phyloP scores from a whole-genome alignment of 2,888 invertebrate species.

The Harpalus rubripes region DNA sequence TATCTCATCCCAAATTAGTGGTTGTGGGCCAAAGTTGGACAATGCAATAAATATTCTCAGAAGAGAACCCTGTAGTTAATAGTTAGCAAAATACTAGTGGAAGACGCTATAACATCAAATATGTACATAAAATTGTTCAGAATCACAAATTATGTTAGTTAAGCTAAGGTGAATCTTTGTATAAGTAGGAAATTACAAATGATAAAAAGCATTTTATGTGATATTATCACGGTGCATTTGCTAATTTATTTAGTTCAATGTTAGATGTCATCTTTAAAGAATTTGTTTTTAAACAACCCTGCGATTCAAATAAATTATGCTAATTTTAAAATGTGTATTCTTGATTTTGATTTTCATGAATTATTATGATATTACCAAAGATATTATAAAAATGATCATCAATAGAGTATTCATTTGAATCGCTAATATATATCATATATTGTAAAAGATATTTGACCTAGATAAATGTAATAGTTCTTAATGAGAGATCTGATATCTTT shows the following conservation, averaged over 20 bases:
- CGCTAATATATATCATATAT: constrained; percentile 24
- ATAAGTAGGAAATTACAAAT: constrained; percentile 49
- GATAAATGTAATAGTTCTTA: constrained; percentile 48
- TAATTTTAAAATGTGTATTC: not conserved
- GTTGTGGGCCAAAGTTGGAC: constrained; percentile 49
- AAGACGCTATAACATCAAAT: constrained; percentile 41
- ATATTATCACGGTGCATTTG: constrained; percentile 28
- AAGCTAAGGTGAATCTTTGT: constrained; percentile 42
- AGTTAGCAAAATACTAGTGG: constrained; percentile 31
- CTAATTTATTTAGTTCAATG: constrained; percentile 40
- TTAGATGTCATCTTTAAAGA: constrained; percentile 23
- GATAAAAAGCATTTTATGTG: constrained; percentile 20
- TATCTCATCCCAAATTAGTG: constrained; percentile 39
- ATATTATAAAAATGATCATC: constrained; percentile 32
- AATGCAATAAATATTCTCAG: constrained; percentile 51
- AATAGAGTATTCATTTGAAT: constrained; percentile 30
- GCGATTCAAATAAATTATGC: constrained; percentile 21
- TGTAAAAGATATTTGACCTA: constrained; percentile 44
- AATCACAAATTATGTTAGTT: constrained; percentile 46
- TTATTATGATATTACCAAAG: constrained; percentile 21
- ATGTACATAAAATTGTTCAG: constrained; percentile 43
- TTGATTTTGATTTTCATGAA: not conserved
- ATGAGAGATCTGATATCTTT: constrained; percentile 39
- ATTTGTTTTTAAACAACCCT: constrained; percentile 8
- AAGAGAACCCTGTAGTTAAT: constrained; percentile 37